phyloP scores from a whole-genome alignment of 2,113 vertebrate genomes.

The Perca fluviatilis region DNA sequence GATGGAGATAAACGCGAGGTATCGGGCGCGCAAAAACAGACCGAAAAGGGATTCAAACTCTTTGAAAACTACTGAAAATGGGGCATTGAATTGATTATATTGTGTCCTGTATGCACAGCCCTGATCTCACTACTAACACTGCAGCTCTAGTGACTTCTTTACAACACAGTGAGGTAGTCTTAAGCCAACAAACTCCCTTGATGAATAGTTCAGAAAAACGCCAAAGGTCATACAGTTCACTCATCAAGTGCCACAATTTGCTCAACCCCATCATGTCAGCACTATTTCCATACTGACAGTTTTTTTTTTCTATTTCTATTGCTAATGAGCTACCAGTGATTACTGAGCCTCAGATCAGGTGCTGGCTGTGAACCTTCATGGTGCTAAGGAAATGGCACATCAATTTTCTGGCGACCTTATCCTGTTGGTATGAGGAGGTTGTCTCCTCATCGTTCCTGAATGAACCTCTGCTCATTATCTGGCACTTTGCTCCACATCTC shows the following conservation, averaged over 20 bases:
- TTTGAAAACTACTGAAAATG: background rate
- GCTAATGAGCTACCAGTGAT: constrained; percentile 36
- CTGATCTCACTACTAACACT: background rate
- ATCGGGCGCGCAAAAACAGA: background rate
- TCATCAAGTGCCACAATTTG: constrained; percentile 3
- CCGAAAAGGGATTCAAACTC: background rate
- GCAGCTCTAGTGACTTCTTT: background rate
- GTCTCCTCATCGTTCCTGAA: constrained; percentile 37
- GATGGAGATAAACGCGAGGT: background rate
- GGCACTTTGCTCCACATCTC: constrained; percentile 3
- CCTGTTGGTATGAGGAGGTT: constrained; percentile 18
- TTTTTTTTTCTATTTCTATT: constrained; percentile 17
- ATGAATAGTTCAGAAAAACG: constrained; percentile 2
- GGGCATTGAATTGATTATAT: background rate
- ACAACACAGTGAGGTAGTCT: background rate
- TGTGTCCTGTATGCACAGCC: background rate
- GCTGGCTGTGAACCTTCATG: constrained; percentile 18
- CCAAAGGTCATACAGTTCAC: constrained; percentile 10
- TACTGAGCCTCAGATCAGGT: constrained; percentile 38
- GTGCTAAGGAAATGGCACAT: constrained; percentile 51
- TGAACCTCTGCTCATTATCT: constrained; percentile 50
- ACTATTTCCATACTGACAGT: constrained; percentile 9
- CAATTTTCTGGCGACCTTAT: constrained; percentile 59
- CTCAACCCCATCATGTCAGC: constrained; percentile 11
- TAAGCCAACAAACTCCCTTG: background rate